Percentiles rank a stretch among this genome's conserved stretches.
These are phyloP conservation scores for Cynodonichthys magdalenae DNA, from an alignment of 2,797 vertebrate genomes.

Conservation along the genomic window DNA sequence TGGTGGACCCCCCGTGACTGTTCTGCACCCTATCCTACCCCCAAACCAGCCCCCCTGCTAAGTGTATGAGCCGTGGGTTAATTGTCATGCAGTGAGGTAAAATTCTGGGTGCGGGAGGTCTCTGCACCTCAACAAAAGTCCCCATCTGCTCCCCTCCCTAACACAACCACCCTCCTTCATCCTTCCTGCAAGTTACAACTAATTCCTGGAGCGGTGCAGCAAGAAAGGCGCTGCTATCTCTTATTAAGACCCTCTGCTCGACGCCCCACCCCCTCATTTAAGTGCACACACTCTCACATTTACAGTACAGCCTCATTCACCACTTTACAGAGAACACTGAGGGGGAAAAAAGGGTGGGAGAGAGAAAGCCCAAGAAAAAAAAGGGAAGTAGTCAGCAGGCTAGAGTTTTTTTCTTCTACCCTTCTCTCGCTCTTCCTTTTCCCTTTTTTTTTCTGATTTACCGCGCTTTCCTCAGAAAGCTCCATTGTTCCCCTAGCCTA, in stretches of 20 bases:
- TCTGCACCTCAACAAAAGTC: slow-evolving; percentile 76
- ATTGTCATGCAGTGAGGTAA: slow-evolving; percentile 80
- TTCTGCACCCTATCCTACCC: slow-evolving; percentile 57
- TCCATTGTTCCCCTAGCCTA: slow-evolving; percentile 99
- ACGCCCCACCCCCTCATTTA: slow-evolving; percentile 54
- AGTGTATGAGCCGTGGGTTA: slow-evolving; percentile 75
- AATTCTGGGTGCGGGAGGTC: slow-evolving; percentile 78
- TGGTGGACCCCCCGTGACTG: slow-evolving; percentile 65
- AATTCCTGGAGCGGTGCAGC: slow-evolving; percentile 76
- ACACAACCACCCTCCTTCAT: slow-evolving; percentile 57
- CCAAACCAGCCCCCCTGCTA: slow-evolving; percentile 66
- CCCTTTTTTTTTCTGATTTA: slow-evolving; percentile 92
- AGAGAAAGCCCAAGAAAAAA: slow-evolving; percentile 67
- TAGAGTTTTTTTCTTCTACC: slow-evolving; percentile 62
- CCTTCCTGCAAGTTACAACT: slow-evolving; percentile 76
- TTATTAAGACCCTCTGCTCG: slow-evolving; percentile 78
- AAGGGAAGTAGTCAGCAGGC: slow-evolving; percentile 81
- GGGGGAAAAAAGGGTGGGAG: slow-evolving; percentile 38
- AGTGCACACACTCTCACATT: slow-evolving; percentile 39
- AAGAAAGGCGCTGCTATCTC: slow-evolving; percentile 77
- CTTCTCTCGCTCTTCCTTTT: slow-evolving; percentile 65
- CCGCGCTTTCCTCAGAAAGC: slow-evolving; percentile 99
- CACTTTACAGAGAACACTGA: slow-evolving; percentile 53
- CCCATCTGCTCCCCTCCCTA: slow-evolving; percentile 35
- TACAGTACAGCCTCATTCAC: slow-evolving; percentile 51